phyloP scores from a whole-genome alignment of 1,140 invertebrate genomes.

The Ruditapes philippinarum region DNA sequence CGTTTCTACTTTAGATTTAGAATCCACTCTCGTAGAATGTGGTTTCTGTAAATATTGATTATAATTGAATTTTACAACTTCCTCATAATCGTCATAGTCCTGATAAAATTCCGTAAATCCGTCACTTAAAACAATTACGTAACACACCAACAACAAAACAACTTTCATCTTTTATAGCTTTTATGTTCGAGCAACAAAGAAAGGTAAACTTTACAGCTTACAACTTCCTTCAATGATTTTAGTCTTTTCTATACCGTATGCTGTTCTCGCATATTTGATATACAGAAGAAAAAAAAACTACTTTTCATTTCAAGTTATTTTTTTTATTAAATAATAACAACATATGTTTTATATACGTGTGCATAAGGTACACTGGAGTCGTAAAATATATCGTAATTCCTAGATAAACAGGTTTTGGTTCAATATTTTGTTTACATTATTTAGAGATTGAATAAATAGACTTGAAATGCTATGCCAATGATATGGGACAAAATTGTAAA shows the following conservation, averaged over 20 bases:
- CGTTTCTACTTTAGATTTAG: constrained; percentile 60
- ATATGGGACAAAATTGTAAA: background rate
- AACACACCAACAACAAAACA: background rate
- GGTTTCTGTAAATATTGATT: constrained; percentile 53
- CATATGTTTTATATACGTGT: too few relatives aligned
- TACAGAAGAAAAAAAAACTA: too few relatives aligned
- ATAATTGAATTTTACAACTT: constrained; percentile 53
- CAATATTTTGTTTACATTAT: background rate
- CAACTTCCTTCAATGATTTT: too few relatives aligned
- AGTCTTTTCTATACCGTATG: too few relatives aligned
- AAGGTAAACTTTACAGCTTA: too few relatives aligned
- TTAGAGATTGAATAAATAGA: background rate
- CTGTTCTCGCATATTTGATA: too few relatives aligned
- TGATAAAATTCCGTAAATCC: background rate
- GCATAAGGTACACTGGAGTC: background rate
- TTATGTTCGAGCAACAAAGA: background rate
- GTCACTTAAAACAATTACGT: background rate
- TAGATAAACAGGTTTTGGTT: background rate
- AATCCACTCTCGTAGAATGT: constrained; percentile 42
- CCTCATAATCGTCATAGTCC: constrained; percentile 25
- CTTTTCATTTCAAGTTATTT: too few relatives aligned
- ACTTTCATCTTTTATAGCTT: background rate
- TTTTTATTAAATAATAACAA: too few relatives aligned
- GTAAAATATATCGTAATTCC: background rate
- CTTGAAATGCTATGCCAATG: background rate